These are phyloP conservation scores for Nothura maculosa DNA, from an alignment of 2,797 vertebrate genomes.

Conservation along the genomic window DNA sequence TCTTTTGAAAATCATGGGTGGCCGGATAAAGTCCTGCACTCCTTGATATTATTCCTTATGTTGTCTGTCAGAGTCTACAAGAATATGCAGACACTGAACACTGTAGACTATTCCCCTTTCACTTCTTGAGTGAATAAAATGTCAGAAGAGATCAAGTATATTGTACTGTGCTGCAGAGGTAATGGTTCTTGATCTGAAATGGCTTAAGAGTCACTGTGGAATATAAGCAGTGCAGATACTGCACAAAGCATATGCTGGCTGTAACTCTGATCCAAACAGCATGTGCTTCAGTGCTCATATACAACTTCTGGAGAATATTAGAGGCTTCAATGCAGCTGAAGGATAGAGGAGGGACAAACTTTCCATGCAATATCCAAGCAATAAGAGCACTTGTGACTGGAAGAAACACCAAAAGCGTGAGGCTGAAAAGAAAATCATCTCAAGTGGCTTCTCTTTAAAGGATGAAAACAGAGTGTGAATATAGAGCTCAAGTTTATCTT, in stretches of 20 bases:
- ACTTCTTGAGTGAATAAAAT: neutral
- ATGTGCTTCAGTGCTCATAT: neutral
- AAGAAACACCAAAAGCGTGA: neutral
- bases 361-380: neutral
- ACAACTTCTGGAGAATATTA: neutral
- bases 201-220: neutral
- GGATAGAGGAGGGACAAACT: neutral
- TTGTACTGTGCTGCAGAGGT: neutral
- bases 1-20: neutral
- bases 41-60: neutral
- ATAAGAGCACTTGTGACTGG: neutral
- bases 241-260: rapidly evolving
- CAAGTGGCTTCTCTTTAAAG: neutral
- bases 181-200: neutral
- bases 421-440: neutral
- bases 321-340: neutral
- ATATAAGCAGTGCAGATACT: neutral
- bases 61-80: neutral
- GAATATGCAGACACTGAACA: neutral
- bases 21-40: neutral
- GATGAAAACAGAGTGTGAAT: neutral
- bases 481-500: neutral
- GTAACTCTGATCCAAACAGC: neutral
- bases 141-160: neutral
- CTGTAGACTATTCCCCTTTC: neutral